Evolutionary conservation across 1,140 invertebrate species (phyloP).

Genomic region (Drosophila erecta): DNA sequence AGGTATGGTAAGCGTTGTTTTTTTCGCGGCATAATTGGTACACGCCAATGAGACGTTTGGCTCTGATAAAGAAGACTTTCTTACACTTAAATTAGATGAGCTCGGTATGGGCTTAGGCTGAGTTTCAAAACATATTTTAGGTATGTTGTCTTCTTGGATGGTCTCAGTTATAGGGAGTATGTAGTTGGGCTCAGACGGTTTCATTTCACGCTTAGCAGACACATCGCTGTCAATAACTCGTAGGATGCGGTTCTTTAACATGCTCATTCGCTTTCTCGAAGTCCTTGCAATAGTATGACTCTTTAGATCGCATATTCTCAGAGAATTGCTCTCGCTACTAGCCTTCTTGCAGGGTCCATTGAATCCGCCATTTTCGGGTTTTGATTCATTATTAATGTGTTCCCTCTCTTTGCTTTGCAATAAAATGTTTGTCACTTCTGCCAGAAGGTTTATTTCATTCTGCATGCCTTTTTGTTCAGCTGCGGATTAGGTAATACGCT

Average conservation of each 20-base stretch:
- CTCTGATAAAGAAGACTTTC: constrained; percentile 15
- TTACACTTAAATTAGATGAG: neutral
- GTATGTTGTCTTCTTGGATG: neutral
- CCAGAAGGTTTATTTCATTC: neutral
- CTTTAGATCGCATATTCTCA: constrained; percentile 39
- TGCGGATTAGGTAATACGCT: neutral
- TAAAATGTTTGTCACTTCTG: neutral
- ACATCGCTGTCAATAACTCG: constrained; percentile 30
- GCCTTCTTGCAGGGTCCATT: neutral
- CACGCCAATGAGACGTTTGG: neutral
- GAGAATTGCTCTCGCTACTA: neutral
- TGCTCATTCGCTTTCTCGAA: constrained; percentile 37
- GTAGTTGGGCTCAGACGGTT: neutral
- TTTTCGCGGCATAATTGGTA: neutral
- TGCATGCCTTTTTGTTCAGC: neutral
- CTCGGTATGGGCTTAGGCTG: neutral
- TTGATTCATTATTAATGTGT: neutral
- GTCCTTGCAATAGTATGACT: constrained; percentile 61
- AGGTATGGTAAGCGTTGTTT: neutral
- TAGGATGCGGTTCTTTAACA: constrained; percentile 56
- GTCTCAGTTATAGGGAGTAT: neutral
- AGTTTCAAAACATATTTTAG: neutral
- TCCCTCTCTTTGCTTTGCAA: neutral
- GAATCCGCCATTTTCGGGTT: neutral
- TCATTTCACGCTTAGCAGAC: neutral